Evolutionary conservation across 2,113 vertebrate species (phyloP).

Genomic region (Oreotrochilus melanogaster): DNA sequence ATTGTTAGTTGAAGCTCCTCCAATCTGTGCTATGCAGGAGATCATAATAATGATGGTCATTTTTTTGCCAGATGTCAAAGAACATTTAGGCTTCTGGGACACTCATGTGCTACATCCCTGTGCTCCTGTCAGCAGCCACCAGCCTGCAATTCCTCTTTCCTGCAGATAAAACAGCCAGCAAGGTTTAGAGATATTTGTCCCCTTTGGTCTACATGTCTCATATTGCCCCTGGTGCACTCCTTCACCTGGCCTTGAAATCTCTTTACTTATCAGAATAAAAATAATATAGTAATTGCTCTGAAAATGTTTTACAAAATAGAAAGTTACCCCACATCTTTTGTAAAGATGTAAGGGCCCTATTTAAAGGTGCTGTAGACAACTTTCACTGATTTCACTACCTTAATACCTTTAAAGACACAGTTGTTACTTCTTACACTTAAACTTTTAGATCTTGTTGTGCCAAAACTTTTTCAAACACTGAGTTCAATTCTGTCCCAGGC

Average conservation of each 20-base stretch:
- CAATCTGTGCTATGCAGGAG: neutral
- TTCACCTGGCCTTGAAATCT: neutral
- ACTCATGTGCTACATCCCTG: neutral
- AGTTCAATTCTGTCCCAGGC: neutral
- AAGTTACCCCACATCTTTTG: neutral
- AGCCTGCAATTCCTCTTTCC: neutral
- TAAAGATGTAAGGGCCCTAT: neutral
- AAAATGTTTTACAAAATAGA: neutral
- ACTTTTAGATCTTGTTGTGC: neutral
- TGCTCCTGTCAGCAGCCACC: neutral
- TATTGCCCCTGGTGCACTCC: neutral
- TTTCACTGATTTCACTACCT: neutral
- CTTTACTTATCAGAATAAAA: neutral
- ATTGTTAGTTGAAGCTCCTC: neutral
- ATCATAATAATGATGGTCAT: neutral
- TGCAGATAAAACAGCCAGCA: neutral
- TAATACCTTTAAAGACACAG: neutral
- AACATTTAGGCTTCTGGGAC: slow-evolving; percentile 3
- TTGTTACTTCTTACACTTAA: neutral
- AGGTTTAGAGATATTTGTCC: neutral
- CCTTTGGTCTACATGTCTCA: neutral
- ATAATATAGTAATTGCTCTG: neutral
- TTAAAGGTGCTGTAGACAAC: neutral
- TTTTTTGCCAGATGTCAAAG: slow-evolving; percentile 21
- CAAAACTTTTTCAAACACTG: neutral